Evolutionary conservation across 2,888 invertebrate species (phyloP), one percentile per base, ranked within the genome.

Genomic region (Drosophila vallismaia): DNA sequence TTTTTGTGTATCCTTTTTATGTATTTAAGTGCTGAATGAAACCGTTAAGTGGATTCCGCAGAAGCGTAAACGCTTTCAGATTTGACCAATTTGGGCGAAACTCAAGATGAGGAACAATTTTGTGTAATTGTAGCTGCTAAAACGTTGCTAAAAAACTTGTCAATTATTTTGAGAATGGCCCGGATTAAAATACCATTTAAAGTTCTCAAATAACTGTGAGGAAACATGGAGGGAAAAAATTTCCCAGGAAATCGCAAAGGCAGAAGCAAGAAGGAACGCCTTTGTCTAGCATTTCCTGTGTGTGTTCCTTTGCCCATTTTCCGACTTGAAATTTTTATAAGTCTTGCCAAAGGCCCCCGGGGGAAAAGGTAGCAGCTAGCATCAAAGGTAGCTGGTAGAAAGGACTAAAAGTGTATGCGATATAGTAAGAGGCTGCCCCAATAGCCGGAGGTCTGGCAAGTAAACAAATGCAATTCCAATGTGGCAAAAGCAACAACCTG

Each of bases 1-100:
- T 52, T 8, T 19, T 36, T 53, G 19, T 19, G 19, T 19, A 19
- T 31, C 12, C 4, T 42, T 24, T 57, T 29, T 10, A 3, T 19
- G 28, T 55, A 66, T 64, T 49, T 33, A 51, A 71, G 66, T 58
- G 72, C 56, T 56, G 62, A 74, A 60, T 71, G 74, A 81, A 77
- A 68, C 86, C 74, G 88, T 80, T 88, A 84, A 84, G 88, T 88
- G 80, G 71, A 64, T 71, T 77, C 33, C 46, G 40, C 56, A 24
- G 51, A 71, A 68, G 84, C 75, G 73, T 69, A 82, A 79, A 76
- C 66, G 79, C 62, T 46, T 59, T 63, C 63, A 78, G 85, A 86
- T 87, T 81, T 82, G 75, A 72, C 86, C 83, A 82, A 87, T 85
- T 87, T 81, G 40, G 57, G 55, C 19, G 24, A 40, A 58, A 57